A percentile compares a stretch with the other conserved stretches of the same genome.
Evolutionary conservation across 2,113 vertebrate genomes (phyloP).

Genomic region (Ptychochromis oligacanthus): DNA sequence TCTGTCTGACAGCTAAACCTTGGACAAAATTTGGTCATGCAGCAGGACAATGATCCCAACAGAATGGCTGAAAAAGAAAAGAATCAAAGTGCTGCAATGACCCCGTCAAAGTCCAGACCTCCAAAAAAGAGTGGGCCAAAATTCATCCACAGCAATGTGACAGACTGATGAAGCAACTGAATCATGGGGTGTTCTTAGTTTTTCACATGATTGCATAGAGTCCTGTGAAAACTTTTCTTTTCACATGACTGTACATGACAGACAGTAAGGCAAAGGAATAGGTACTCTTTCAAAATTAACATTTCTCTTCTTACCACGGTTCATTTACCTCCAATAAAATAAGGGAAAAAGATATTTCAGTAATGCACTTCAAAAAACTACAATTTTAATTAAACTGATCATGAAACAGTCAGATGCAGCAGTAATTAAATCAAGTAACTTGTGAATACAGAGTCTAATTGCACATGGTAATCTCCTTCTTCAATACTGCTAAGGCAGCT

Average conservation of each 20-base stretch:
- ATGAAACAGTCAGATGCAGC: slow-evolving; percentile 1
- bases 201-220: not conserved
- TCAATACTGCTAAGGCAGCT: slow-evolving; percentile 1
- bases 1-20: no score
- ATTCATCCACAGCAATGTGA: not conserved
- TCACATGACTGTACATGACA: not conserved
- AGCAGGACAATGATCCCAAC: not conserved
- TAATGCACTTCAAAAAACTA: not conserved
- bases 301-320: not conserved
- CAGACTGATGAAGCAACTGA: rapidly evolving
- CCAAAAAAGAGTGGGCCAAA: not conserved
- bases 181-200: rapidly evolving
- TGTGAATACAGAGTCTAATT: slow-evolving; percentile 21
- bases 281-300: not conserved
- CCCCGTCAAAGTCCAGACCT: not conserved
- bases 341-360: not conserved
- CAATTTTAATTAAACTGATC: not conserved
- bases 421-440: slow-evolving; percentile 32
- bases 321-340: not conserved
- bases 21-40: no score
- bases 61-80: not conserved
- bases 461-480: slow-evolving; percentile 31
- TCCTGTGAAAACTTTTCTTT: no score
- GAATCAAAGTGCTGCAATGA: rapidly evolving
- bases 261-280: not conserved